These are phyloP conservation scores for Nesoenas mayeri DNA, from an alignment of 2,113 vertebrate species.

Conservation along the genomic window DNA sequence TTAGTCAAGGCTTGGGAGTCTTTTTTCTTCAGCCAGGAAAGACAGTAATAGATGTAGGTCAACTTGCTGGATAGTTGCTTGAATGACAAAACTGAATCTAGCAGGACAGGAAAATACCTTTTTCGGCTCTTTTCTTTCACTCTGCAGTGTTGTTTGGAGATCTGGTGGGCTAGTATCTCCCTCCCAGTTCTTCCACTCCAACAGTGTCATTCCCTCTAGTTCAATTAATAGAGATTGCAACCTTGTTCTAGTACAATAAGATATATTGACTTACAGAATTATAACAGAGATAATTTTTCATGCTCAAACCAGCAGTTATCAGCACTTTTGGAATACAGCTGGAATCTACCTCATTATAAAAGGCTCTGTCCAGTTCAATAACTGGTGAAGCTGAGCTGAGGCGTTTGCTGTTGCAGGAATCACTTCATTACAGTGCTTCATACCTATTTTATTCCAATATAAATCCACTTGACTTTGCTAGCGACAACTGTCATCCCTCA, in stretches of 20 bases:
- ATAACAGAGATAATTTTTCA: neutral
- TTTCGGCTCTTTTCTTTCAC: fast-evolving
- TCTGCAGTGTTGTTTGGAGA: neutral
- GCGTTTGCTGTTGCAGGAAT: neutral
- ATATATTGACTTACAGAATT: constrained; percentile 13
- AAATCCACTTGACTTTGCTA: neutral
- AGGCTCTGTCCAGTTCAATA: constrained; percentile 5
- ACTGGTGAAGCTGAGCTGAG: neutral
- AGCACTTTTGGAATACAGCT: neutral
- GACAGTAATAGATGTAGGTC: neutral
- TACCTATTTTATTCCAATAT: neutral
- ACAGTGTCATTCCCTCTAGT: neutral
- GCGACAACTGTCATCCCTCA: neutral
- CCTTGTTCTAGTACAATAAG: neutral
- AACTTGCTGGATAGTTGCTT: neutral
- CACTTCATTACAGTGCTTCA: neutral
- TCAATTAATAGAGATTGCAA: neutral
- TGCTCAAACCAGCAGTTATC: neutral
- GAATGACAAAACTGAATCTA: neutral
- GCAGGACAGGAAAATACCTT: neutral
- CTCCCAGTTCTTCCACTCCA: neutral
- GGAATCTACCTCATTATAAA: neutral
- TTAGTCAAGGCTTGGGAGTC: neutral
- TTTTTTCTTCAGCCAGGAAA: neutral
- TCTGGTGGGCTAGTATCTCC: neutral